Evolutionary conservation across 92 coral and sea anemone genomes (phyloP).

Genomic region (Paramuricea clavata): DNA sequence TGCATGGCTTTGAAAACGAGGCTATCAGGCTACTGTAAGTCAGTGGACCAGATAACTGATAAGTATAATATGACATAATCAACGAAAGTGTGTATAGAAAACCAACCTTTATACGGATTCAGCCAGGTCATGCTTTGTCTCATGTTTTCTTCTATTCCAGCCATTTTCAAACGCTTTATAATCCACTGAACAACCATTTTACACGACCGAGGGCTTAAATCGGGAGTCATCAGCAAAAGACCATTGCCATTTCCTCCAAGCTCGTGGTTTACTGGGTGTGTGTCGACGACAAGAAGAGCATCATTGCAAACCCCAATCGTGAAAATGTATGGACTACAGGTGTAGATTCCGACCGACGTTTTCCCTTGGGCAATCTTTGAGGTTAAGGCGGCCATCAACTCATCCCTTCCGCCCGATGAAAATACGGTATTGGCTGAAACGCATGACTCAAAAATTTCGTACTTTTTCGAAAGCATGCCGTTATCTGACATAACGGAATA

Average conservation of each 20-base stretch:
- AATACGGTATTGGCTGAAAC: not conserved
- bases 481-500: not conserved
- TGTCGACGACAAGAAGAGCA: conserved; percentile 13
- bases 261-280: conserved; percentile 26
- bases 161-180: not conserved
- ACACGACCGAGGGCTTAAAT: not conserved
- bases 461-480: not conserved
- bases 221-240: not conserved
- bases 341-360: conserved; percentile 2
- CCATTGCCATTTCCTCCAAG: conserved; percentile 36
- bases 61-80: too few relatives aligned
- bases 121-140: conserved; percentile 28
- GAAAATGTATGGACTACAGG: conserved; percentile 23
- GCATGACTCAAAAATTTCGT: not conserved
- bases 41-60: not conserved
- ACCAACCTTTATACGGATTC: conserved; percentile 12
- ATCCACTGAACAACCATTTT: conserved; percentile 22
- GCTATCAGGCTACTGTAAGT: not conserved
- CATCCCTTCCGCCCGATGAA: conserved; percentile 9
- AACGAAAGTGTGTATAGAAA: not conserved
- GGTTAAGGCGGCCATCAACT: not conserved
- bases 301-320: not conserved
- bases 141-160: not conserved
- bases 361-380: conserved; percentile 16
- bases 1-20: not conserved